Percentiles rank a stretch among this genome's conserved stretches.
phyloP scores from a whole-genome alignment of 2,888 invertebrate genomes.

The Spilosoma lubricipeda region DNA sequence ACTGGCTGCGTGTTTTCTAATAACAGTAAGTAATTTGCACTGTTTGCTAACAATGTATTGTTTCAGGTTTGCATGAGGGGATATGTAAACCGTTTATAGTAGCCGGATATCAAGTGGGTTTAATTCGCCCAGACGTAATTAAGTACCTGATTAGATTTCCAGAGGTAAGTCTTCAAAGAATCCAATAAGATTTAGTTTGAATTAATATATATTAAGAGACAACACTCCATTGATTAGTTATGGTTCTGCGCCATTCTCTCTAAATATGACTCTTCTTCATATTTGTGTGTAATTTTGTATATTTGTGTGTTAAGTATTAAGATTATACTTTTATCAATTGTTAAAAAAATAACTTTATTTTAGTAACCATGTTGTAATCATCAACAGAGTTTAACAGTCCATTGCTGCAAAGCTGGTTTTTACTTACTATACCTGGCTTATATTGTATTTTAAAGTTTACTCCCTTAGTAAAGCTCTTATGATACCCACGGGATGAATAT shows the following conservation, averaged over 20 bases:
- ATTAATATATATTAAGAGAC: background rate
- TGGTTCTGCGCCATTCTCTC: too few species aligned
- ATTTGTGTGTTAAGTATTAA: background rate
- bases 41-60: conserved; percentile 52
- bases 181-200: background rate
- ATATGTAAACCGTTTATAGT: conserved; percentile 95
- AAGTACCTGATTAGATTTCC: conserved; percentile 93
- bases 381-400: too few species aligned
- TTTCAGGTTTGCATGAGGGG: conserved; percentile 90
- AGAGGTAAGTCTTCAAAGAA: conserved; percentile 85
- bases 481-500: too few species aligned
- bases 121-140: conserved; percentile 94
- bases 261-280: too few species aligned
- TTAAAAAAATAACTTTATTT: background rate
- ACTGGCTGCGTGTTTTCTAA: conserved; percentile 37
- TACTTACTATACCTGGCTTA: too few species aligned
- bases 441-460: too few species aligned
- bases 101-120: conserved; percentile 95
- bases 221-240: background rate
- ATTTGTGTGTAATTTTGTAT: too few species aligned
- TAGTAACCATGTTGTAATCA: background rate
- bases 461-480: too few species aligned
- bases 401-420: too few species aligned
- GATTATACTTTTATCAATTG: background rate
- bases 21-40: conserved; percentile 39